Conservation (phyloP, 2,888 invertebrate species). For the Leptinotarsa rubiginosa region DNA sequence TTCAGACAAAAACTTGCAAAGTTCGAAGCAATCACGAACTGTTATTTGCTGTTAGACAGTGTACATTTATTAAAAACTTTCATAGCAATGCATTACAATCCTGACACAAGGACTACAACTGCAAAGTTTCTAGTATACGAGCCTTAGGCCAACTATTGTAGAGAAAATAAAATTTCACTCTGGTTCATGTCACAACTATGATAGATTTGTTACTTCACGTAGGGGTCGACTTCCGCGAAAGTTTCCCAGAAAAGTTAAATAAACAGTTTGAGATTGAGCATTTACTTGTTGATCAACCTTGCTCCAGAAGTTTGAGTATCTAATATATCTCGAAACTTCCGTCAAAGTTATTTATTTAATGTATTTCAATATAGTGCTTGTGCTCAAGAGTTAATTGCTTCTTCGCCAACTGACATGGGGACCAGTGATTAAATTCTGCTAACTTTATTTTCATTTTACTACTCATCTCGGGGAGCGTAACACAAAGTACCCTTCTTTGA, state of each 20-base stretch:
- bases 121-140: background rate
- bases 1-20: no score
- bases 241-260: constrained; percentile 33
- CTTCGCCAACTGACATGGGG: background rate
- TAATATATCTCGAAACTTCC: constrained; percentile 38
- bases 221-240: constrained; percentile 35
- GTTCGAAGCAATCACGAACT: no score
- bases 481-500: no score
- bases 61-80: no score
- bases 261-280: constrained; percentile 43
- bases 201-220: constrained; percentile 14
- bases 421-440: background rate
- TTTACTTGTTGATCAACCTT: constrained; percentile 48
- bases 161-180: background rate
- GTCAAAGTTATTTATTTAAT: constrained; percentile 28
- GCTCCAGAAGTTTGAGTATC: constrained; percentile 41
- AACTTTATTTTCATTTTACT: background rate
- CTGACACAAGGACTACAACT: background rate
- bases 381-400: constrained; percentile 1
- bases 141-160: background rate
- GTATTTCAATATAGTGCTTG: constrained; percentile 10
- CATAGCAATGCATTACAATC: no score
- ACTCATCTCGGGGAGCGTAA: background rate
- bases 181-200: constrained; percentile 1
- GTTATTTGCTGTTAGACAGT: no score